Base-by-base conservation (phyloP, 2,888 invertebrate genomes). In the Phaedon cochleariae region DNA sequence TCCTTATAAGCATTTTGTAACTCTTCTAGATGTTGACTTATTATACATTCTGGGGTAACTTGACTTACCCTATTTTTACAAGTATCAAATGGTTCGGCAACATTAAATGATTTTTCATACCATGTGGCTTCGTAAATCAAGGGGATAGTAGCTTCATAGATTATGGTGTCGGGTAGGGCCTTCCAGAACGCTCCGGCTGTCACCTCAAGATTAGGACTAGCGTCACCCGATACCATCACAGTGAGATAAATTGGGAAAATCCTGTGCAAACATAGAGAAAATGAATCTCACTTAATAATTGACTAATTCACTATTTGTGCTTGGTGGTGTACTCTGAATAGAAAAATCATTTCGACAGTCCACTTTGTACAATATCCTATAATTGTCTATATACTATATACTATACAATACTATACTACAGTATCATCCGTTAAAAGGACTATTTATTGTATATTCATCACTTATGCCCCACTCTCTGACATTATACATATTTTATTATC, bases 101-200 rank as follows among this genome's bases (percentile, higher is more conserved):
- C n/a, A n/a, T n/a, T 26, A 5, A 7, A 26, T 26, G 26, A 26
- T 18, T 3, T 6, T 6, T 65, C 57, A n/a, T 37, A 12, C 62
- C 62, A 67, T 15, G 10, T 15, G 20, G 62, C 37, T 29, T 68
- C 17, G 51, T 65, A 71, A 7, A 55, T 62, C 21, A 67, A 18
- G 2, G 69, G 63, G 6, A 69, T 65, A 0, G 65, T 63, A 5
- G 71, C 68, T 46, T 70, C 69, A 22, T 73, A 71, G 1, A 49
- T 58, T 3, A 63, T 51, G 0, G 68, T 61, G 18, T 66, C 18
- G 0, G 71, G 66, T 1, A 69, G 59, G 0, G 61, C 26, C 34
- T 59, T 69, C 71, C 69, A 72, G 52, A 59, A 70, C 0, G 68
- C 68, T 9, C 68, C 64, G 29, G 52, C 58, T 12, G 59, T 59